Percentiles rank a stretch among this genome's conserved stretches.
Conservation (phyloP, 1,140 invertebrate species). For the Caenorhabditis brenneri region DNA sequence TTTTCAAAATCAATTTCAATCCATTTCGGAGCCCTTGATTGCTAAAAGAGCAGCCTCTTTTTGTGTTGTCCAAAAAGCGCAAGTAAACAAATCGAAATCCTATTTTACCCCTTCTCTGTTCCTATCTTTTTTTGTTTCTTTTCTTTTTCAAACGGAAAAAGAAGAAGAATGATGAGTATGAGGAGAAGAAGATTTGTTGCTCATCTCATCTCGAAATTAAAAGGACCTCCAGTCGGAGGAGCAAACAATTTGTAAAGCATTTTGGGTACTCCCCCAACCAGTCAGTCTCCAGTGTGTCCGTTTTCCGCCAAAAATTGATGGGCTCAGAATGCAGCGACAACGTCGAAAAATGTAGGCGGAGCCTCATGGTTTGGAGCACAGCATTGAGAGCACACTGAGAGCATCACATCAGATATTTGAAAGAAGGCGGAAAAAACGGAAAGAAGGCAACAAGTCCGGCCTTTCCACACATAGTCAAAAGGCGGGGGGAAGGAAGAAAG, state of each 20-base stretch:
- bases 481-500: neutral
- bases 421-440: constrained; percentile 5
- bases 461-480: constrained; percentile 40
- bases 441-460: constrained; percentile 31
- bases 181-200: neutral
- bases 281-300: neutral
- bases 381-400: constrained; percentile 40
- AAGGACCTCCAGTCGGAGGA: neutral
- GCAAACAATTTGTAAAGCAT: constrained; percentile 17
- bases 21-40: neutral
- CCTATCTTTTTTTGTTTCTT: neutral
- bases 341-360: constrained; percentile 24
- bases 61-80: neutral
- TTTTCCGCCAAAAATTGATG: constrained; percentile 39
- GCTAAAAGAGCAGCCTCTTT: neutral
- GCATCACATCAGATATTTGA: constrained; percentile 43
- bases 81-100: constrained; percentile 34
- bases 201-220: constrained; percentile 16
- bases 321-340: constrained; percentile 23
- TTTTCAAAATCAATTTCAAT: neutral
- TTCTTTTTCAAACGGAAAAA: neutral
- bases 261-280: neutral
- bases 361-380: neutral
- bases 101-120: neutral
- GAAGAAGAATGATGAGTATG: neutral